Conservation (phyloP, 1,140 invertebrate genomes). For the Brachionus koreanus region DNA sequence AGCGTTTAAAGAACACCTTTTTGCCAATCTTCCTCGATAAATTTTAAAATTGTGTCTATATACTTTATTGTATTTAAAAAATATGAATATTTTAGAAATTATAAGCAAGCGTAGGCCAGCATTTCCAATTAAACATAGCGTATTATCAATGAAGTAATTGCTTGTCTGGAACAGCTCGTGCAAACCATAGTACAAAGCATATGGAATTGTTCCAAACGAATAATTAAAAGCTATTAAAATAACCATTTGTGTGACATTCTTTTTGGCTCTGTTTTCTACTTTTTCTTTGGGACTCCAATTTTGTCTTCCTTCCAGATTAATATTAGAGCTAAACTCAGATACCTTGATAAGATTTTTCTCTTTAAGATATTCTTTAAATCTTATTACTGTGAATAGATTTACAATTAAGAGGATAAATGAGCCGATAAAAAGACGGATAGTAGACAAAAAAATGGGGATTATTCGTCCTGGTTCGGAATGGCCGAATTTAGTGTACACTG, state of each 20-base stretch:
- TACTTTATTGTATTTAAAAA: not conserved
- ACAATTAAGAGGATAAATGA: not conserved
- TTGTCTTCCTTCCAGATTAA: not conserved
- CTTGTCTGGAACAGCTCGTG: not conserved
- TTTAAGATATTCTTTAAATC: not conserved
- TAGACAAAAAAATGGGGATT: not conserved
- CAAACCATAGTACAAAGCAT: conserved; percentile 10
- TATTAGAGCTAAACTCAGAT: not conserved
- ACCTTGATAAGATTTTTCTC: not conserved
- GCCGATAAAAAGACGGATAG: not conserved
- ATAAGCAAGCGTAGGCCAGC: not conserved
- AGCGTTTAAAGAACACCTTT: not conserved
- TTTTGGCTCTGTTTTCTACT: not conserved
- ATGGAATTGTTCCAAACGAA: conserved; percentile 10
- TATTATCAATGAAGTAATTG: not conserved
- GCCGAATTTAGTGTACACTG: not conserved
- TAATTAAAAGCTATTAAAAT: conserved; percentile 10
- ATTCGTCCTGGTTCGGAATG: not conserved
- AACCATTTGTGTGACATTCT: conserved; percentile 12
- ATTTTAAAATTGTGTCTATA: not conserved
- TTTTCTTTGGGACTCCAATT: not conserved
- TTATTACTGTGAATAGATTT: not conserved
- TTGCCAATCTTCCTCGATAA: not conserved
- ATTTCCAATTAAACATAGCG: not conserved
- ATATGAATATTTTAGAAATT: not conserved